Base-by-base conservation (phyloP, 1,140 invertebrate species). In the Drosophila sp. region DNA sequence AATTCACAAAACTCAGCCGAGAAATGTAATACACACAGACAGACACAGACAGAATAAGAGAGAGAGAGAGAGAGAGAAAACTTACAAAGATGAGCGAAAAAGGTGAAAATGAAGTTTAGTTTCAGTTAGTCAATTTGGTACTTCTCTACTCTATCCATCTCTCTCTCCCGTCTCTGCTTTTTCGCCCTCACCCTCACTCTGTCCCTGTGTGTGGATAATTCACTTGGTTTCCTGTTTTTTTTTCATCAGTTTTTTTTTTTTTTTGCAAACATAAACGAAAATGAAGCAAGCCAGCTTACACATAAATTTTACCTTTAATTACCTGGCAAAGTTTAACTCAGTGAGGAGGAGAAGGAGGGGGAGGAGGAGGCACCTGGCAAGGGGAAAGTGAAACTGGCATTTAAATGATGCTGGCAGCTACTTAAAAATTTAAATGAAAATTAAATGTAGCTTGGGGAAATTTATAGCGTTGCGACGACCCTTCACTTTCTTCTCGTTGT, bases 61-160 rank as follows among this genome's bases (percentile, higher is more conserved):
- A 25, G 23, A 62, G 68, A 54, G 68, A 54, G 35, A 56, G 30
- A 61, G 23, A 40, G 62, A 41, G 17, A 66, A 50, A 25, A 50
- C 44, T 50, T 50, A 50, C 44, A 50, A 50, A 50, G 44, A 25
- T 50, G 44, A 50, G 23, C 23, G 44, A 50, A 50, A 50, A 50
- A 50, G 44, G 23, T 50, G 44, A 50, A 50, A 50, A 50, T 50
- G 23, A 50, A 50, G 44, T 50, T 50, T 50, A 50, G 44, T 50
- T 50, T 50, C 23, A 50, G 44, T 50, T 50, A 50, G 44, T 50
- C 44, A 50, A 50, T 50, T 50, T 50, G 44, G 44, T 50, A 50
- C 44, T 50, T 50, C n/a, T 41, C 7, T 50, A 50, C 44, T 50
- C 44, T 25, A 27, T 27, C 44, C 7, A 7, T 23, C 44, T 47